A percentile compares a stretch with the other conserved stretches of the same genome.
Evolutionary conservation across 1,140 invertebrate genomes (phyloP).

Genomic region (Hyles vespertilio): DNA sequence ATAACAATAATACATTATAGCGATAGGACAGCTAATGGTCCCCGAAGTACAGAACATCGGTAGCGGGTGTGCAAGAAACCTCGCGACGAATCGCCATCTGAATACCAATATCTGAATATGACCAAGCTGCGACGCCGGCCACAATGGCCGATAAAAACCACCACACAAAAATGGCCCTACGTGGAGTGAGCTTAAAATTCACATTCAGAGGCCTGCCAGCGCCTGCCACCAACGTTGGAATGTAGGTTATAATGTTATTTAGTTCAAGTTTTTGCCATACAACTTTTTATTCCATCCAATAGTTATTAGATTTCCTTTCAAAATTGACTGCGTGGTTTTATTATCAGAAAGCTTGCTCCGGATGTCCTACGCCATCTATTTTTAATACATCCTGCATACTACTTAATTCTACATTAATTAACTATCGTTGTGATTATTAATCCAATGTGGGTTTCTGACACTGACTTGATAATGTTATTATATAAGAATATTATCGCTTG

Average conservation of each 20-base stretch:
- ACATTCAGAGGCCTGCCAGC: constrained; percentile 48
- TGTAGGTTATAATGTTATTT: constrained; percentile 75
- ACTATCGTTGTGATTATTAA: no score
- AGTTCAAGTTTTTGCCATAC: constrained; percentile 58
- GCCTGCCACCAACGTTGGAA: constrained; percentile 54
- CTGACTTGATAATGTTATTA: no score
- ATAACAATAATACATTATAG: not conserved
- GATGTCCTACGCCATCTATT: no score
- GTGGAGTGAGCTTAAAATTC: constrained; percentile 62
- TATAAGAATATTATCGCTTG: no score
- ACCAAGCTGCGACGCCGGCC: constrained; percentile 45
- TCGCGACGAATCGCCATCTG: constrained; percentile 51
- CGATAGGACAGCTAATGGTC: constrained; percentile 38
- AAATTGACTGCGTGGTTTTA: no score
- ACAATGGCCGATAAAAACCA: constrained; percentile 69
- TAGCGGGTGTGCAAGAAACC: constrained; percentile 52
- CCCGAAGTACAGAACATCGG: constrained; percentile 43
- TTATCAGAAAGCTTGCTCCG: no score
- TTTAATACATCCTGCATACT: no score
- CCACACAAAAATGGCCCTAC: constrained; percentile 63
- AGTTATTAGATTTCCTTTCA: constrained; percentile 67
- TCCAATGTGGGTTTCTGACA: no score
- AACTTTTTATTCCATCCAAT: constrained; percentile 67
- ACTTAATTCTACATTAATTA: no score
- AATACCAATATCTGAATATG: constrained; percentile 71